Evolutionary conservation across 2,113 vertebrate genomes (phyloP), one percentile per base, ranked within the genome.

Genomic region (Halcyon senegalensis): DNA sequence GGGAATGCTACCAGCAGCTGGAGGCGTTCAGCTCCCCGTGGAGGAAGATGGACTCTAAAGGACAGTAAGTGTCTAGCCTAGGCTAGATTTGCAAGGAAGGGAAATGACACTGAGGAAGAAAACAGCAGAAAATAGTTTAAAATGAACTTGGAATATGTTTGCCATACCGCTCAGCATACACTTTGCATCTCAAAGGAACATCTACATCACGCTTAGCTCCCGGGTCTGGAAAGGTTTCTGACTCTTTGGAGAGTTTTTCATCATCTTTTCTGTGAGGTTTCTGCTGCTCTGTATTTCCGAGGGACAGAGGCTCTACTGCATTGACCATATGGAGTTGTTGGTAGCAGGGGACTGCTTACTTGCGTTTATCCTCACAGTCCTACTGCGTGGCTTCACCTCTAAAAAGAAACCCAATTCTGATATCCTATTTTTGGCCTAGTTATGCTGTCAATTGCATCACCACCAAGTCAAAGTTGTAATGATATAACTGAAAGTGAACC

Each of bases 131-230:
- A 39, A 16, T 51, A 15, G 30, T 75, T 84, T 43, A n/a, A 89
- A 77, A 68, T 13, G 24, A 60, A 25, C 39, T 43, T 73, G 16
- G 39, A 64, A 46, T 35, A 35, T 0, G 1, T 39, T 51, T 94
- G 37, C 8, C 0, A 2, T 76, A 10, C 7, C 0, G 0, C 13
- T 83, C 20, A 23, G 37, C 7, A 10, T 1, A 21, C 0, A 0
- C 1, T 24, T 50, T 18, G 6, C 8, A 0, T 62, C 31, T 70
- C 58, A 58, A 46, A 90, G 23, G 23, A 6, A 7, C 30, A 5
- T 19, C 27, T 62, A 10, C 0, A 0, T 35, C 51, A 39, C 31
- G 8, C 21, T 43, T 16, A 28, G 27, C 35, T 68, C 10, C 48
- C 64, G 51, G 5, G 13, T 51, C 12, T 33, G 9, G 27, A 62